Evolutionary conservation across 2,797 vertebrate genomes (phyloP), one percentile per base, ranked within the genome.

Genomic region (Coluber constrictor): DNA sequence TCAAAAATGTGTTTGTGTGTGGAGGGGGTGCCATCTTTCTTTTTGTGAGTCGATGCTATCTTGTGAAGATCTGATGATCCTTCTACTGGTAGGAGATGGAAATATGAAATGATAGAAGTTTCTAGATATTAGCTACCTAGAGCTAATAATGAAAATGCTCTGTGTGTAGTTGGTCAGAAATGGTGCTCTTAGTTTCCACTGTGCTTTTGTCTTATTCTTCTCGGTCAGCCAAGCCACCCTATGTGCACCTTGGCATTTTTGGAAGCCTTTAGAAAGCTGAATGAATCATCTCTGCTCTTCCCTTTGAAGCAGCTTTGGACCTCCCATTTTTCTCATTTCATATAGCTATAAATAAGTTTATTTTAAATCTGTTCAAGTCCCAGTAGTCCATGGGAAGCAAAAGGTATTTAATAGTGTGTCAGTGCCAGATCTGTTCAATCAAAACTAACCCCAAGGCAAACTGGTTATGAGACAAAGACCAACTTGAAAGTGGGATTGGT

Each of bases 381-480:
- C 95, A 94, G 94, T 96, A 94, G 94, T 88, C 93, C 88, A 90
- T 18, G 92, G 93, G 1, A 94, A 55, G 94, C 16, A 95, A 94
- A 88, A 95, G 2, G 87, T 32, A 94, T 6, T 23, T 96, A 79
- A 96, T 1, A 13, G 93, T 4, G 0, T 95, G 96, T 95, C 95
- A 94, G 96, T 90, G 8, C 95, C 95, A 95, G 55, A 92, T 97
- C 95, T 94, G 97, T 97, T 96, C 91, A 95, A 97, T 96, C 92
- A 97, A 97, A 97, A 96, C 87, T 97, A 97, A 96, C 95, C 97
- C 95, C 96, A 96, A 97, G 96, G 97, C 97, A 97, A 95, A 95
- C 94, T 12, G 95, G 92, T 94, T 95, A 59, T 94, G 93, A 90
- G 96, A 96, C 95, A 94, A 86, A 94, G 93, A 86, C 0, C 3